These are phyloP conservation scores for Pyralis farinalis DNA, from an alignment of 2,888 invertebrate species.

Conservation along the genomic window DNA sequence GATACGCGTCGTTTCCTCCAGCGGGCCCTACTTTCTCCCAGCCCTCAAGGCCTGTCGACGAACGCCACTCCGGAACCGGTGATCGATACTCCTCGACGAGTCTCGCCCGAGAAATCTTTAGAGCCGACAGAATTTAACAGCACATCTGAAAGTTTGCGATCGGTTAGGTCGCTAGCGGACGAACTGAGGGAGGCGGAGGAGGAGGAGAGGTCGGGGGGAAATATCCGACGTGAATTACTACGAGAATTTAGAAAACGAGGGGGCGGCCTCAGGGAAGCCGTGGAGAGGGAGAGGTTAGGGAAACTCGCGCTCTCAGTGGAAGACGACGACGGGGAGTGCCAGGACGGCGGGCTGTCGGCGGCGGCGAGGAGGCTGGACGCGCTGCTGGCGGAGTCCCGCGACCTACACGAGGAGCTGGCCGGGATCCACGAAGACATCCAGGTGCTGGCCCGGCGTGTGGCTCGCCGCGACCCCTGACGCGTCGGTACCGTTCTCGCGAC, in stretches of 20 bases:
- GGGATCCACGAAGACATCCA: conserved; percentile 75
- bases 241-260: conserved; percentile 42
- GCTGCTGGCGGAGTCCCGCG: conserved; percentile 65
- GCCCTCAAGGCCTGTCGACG: conserved; percentile 38
- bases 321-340: conserved; percentile 50
- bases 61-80: conserved; percentile 39
- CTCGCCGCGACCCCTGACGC: conserved; percentile 62
- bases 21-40: conserved; percentile 55
- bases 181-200: conserved; percentile 68
- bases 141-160: conserved; percentile 2
- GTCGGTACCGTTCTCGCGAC: conserved; percentile 58
- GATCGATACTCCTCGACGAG: conserved; percentile 15
- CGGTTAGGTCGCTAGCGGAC: conserved; percentile 58
- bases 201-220: conserved; percentile 36
- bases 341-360: conserved; percentile 46
- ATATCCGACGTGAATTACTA: conserved; percentile 36
- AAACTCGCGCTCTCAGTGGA: conserved; percentile 68
- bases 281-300: conserved; percentile 63
- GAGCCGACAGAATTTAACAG: background rate
- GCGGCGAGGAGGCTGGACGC: conserved; percentile 64
- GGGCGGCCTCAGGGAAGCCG: conserved; percentile 45
- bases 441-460: conserved; percentile 74
- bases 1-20: conserved; percentile 67
- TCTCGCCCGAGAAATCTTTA: conserved; percentile 1
- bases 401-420: conserved; percentile 67